Evolutionary conservation across 2,113 vertebrate genomes (phyloP), one percentile per base, ranked within the genome.

Genomic region (Leiothrix lutea): DNA sequence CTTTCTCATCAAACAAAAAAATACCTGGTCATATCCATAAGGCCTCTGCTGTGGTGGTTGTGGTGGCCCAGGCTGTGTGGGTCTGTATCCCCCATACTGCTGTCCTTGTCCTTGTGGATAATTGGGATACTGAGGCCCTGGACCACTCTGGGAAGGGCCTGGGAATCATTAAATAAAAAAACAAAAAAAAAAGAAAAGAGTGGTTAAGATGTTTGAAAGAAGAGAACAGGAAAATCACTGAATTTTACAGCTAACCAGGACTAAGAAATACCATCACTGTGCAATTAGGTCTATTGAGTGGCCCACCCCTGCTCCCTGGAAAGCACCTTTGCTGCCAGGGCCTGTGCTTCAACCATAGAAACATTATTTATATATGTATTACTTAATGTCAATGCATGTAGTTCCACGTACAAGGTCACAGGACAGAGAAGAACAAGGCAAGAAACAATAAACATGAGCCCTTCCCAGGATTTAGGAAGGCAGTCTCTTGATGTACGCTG

Each of bases 1-100:
- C 7, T 36, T 73, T 31, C 65, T 74, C 36, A 88, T 51, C 8
- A 58, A 72, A 51, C 10, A 3, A 36, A 82, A 67, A 23, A 98
- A 97, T 98, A 99, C 99, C 99, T 99, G 99, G 95, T 99, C 99
- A 94, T 99, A 99, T 97, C 98, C 99, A 9, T 99, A 99, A 94
- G 99, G 99, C 97, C 99, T 99, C 97, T 99, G 99, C 90, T 99
- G 99, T 38, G 99, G 99, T 67, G 98, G 98, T 89, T 99, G 99
- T 21, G 99, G 99, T 77, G 99, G 99, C 65, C 99, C 99, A 31
- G 99, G 99, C 90, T 99, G 99, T 9, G 99, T 97, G 18, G 99
- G 98, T 94, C 99, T 98, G 90, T 99, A 99, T 54, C 90, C 99
- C 42, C 98, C 99, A 65, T 99, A 99, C 97, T 99, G 99, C 84